Base-by-base conservation (phyloP, 2,888 invertebrate species). In the Hoplodrina ambigua region DNA sequence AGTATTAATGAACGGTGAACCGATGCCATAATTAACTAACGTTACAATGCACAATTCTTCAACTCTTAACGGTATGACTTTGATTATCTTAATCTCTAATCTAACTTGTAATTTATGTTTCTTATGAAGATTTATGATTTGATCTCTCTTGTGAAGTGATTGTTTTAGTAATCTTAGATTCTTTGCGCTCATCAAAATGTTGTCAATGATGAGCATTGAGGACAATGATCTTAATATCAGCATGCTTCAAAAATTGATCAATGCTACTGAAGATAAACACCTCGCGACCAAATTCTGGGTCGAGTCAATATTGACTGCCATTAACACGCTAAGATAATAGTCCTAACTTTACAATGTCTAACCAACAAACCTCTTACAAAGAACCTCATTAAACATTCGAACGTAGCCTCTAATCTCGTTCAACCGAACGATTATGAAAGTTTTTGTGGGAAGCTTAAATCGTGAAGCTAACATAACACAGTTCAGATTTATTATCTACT, bases 31-130 rank as follows among this genome's bases (percentile, higher is more conserved):
- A 90, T 89, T 89, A 88, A 78, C 67, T 70, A 86, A 84, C 84
- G 77, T 89, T 88, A 90, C 86, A 81, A 86, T 84, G 89, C 89
- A 85, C 72, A 86, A 87, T 88, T 85, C 65, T 71, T 57, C 30
- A 59, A 59, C 44, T 60, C 15, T 41, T 72, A 82, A 81, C 85
- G 77, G 84, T 76, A 74, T 65, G 68, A 64, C 50, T 66, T 72
- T 65, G 46, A 59, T 81, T 69, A 79, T 75, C 70, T 69, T 72
- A 70, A 78, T 77, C 74, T 63, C 74, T 63, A 59, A 82, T 78
- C 69, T 60, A 63, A 68, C 60, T 60, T 70, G 62, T 75, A 73
- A 77, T 77, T 71, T 67, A 11, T 57, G 80, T 80, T 80, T 75
- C 75, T 76, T 81, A 80, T 58, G 80, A 75, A 81, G 74, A 70